Percentiles rank a stretch among this genome's conserved stretches.
Conservation (phyloP, 1,140 invertebrate species). For the Meteorus sp. region DNA sequence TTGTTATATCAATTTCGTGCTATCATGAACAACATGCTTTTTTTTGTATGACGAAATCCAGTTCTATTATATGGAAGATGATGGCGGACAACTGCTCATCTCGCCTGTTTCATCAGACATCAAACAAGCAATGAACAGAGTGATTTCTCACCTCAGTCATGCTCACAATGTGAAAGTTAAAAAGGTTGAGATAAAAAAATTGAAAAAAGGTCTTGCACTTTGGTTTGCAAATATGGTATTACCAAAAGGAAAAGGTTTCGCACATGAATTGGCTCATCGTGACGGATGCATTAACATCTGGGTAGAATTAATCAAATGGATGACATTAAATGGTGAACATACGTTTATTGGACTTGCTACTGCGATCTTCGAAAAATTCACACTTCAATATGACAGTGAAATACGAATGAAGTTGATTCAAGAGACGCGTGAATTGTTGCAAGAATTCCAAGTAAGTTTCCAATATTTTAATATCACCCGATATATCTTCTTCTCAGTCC, state of each 20-base stretch:
- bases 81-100: conserved; percentile 72
- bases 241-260: conserved; percentile 64
- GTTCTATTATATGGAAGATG: conserved; percentile 86
- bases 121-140: conserved; percentile 67
- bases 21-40: no score
- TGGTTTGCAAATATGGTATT: conserved; percentile 77
- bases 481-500: conserved; percentile 1
- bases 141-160: conserved; percentile 64
- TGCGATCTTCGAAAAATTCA: conserved; percentile 69
- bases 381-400: conserved; percentile 61
- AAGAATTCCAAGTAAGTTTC: conserved; percentile 46
- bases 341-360: conserved; percentile 83
- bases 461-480: not conserved
- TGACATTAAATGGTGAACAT: conserved; percentile 74
- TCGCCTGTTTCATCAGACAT: conserved; percentile 77
- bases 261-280: conserved; percentile 69
- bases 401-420: conserved; percentile 55
- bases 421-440: conserved; percentile 45
- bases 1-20: no score
- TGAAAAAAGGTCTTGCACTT: conserved; percentile 65
- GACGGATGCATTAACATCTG: conserved; percentile 65
- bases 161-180: conserved; percentile 63
- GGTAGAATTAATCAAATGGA: conserved; percentile 73
- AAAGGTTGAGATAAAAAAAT: conserved; percentile 62
- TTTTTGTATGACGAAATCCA: no score